Evolutionary conservation across 2,888 invertebrate species (phyloP), one percentile per base, ranked within the genome.

Genomic region (Drosophila rellima): DNA sequence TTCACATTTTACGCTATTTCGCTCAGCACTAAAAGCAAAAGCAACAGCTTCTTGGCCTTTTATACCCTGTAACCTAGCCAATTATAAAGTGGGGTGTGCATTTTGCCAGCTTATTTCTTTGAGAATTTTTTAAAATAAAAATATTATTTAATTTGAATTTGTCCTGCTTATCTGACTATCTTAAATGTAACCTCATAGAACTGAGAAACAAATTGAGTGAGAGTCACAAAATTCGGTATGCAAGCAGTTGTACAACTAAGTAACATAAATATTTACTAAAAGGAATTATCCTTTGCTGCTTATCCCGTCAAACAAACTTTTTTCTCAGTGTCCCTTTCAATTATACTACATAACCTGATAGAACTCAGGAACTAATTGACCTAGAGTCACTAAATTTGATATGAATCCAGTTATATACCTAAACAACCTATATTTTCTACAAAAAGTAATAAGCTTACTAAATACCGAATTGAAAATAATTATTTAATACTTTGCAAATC

Each of bases 1-100:
- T 81, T 75, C 77, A 68, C 80, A 78, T 80, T 80, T 82, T 78
- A 66, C 63, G 70, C 63, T 65, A 13, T 67, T 61, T 64, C 74
- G 74, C 64, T 69, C 55, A 65, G 68, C 39, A 15, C 42, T 20
- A 50, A 20, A 57, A 61, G 70, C 39, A 63, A 51, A 44, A 18
- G 56, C 69, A 65, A 59, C 42, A 59, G 37, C 57, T 57, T 54
- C 67, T 57, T 65, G 35, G 29, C 39, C 40, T 51, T 40, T 29
- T 47, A 60, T 70, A 74, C 59, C 69, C 61, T 65, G 39, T 56
- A 55, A 39, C 3, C 17, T 3, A 15, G 7, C 0, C 10, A 31
- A 8, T 4, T 11, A 13, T n/a, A 2, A 8, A n/a, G 23, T 8
- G 5, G 40, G 31, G 20, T 48, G 31, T 35, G 23, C 35, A 13